Evolutionary conservation across 1,140 invertebrate genomes (phyloP).

Genomic region (Orchestia grillus): DNA sequence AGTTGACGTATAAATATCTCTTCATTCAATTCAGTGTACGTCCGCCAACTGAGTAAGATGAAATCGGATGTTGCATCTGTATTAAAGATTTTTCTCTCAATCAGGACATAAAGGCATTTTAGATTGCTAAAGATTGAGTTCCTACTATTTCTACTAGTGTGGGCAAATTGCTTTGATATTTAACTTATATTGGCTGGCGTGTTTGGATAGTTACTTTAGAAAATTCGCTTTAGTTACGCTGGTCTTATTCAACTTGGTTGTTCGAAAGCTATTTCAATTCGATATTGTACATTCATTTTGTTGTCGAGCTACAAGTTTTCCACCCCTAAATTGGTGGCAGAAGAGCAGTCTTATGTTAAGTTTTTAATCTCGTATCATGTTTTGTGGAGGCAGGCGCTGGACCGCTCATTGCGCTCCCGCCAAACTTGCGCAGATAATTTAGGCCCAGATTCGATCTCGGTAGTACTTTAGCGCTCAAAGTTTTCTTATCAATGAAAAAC

Average conservation of each 20-base stretch:
- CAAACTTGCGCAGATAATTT: background rate
- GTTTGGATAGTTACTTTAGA: background rate
- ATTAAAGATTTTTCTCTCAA: background rate
- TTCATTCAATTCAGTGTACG: background rate
- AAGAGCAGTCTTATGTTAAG: background rate
- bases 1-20: background rate
- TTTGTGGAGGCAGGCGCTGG: background rate
- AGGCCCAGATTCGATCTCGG: background rate
- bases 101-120: background rate
- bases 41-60: background rate
- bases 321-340: background rate
- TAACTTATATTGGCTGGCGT: background rate
- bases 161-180: background rate
- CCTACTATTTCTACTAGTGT: background rate
- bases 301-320: background rate
- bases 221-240: background rate
- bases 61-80: background rate
- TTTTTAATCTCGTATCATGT: background rate
- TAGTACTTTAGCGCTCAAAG: background rate
- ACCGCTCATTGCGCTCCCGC: background rate
- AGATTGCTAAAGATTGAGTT: background rate
- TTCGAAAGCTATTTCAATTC: background rate
- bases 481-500: slow-evolving; percentile 10
- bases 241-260: background rate
- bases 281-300: background rate